Conservation (phyloP, 1,140 invertebrate genomes). For the Popillia japonica region DNA sequence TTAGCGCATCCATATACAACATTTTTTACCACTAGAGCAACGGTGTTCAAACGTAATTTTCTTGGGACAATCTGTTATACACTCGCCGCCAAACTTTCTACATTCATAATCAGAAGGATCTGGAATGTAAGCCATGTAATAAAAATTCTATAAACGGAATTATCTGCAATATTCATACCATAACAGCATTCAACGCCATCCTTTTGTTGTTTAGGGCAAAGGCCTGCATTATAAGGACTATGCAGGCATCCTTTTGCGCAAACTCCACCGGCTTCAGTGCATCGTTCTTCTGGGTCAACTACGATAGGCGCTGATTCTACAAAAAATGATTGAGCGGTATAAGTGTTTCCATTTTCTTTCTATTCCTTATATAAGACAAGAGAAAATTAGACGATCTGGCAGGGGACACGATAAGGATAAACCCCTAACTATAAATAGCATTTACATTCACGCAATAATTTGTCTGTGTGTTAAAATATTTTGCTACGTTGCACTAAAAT, state of each 20-base stretch:
- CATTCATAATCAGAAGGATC: not conserved
- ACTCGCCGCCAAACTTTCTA: not conserved
- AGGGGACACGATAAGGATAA: too few species aligned
- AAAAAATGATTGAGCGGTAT: not conserved
- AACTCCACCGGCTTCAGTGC: not conserved
- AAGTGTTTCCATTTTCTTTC: too few species aligned
- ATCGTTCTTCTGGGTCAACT: conserved; percentile 9
- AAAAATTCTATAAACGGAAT: not conserved
- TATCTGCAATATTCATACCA: not conserved
- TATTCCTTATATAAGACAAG: too few species aligned
- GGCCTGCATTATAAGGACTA: not conserved
- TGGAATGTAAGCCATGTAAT: not conserved
- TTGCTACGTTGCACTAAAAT: too few species aligned
- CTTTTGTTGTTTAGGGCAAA: conserved; percentile 35
- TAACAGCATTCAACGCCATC: conserved; percentile 37
- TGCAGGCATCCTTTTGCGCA: not conserved
- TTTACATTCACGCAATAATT: too few species aligned
- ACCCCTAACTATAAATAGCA: too few species aligned
- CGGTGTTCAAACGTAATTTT: not conserved
- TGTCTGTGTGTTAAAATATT: too few species aligned
- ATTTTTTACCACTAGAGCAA: not conserved
- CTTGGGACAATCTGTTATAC: not conserved
- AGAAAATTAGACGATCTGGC: too few species aligned
- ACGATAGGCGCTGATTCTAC: not conserved
- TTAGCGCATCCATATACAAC: not conserved